These are phyloP conservation scores for Eufriesea mexicana DNA, from an alignment of 1,140 invertebrate species.

Conservation along the genomic window DNA sequence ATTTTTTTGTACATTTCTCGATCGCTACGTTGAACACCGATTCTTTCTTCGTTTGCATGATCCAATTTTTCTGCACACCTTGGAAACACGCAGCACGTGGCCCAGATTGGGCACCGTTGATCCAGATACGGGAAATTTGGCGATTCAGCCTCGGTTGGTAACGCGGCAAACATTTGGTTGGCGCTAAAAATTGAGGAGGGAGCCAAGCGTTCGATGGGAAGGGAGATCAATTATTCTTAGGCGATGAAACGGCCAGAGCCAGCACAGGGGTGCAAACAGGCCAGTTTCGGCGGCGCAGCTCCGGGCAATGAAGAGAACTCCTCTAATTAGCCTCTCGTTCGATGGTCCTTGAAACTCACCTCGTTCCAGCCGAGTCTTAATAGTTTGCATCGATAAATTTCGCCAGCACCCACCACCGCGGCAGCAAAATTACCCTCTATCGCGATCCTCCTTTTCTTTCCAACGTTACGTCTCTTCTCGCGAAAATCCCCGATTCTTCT, in stretches of 20 bases:
- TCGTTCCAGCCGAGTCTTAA: constrained; percentile 5
- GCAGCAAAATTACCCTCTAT: background rate
- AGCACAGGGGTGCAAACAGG: background rate
- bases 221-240: background rate
- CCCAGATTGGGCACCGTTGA: too few relatives aligned
- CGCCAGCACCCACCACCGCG: too few relatives aligned
- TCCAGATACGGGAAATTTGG: too few relatives aligned
- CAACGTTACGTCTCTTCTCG: background rate
- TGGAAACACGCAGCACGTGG: too few relatives aligned
- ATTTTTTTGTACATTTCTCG: too few relatives aligned
- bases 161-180: background rate
- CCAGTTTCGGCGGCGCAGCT: background rate
- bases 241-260: background rate
- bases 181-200: background rate
- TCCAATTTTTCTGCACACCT: too few relatives aligned
- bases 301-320: constrained; percentile 18
- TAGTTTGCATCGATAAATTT: constrained; percentile 36
- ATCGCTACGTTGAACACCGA: too few relatives aligned
- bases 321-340: constrained; percentile 40
- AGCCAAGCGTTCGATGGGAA: background rate
- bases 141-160: background rate
- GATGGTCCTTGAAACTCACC: constrained; percentile 38
- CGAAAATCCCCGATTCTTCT: background rate
- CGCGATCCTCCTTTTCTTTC: background rate
- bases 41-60: too few relatives aligned